Base-by-base conservation (phyloP, 2,888 invertebrate genomes). In the Leucophora obtusa region DNA sequence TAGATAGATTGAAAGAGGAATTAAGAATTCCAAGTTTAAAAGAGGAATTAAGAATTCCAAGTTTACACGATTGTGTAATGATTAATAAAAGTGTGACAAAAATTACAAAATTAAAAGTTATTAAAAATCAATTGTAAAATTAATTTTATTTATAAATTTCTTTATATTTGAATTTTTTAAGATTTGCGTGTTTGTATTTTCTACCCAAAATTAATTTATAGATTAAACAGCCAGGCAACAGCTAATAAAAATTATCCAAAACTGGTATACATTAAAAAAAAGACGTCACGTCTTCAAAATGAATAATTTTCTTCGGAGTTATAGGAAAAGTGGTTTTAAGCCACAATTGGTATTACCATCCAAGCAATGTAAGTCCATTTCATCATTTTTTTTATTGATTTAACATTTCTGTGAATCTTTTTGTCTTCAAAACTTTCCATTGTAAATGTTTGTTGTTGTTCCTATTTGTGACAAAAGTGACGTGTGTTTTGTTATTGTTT, bases 61-160 rank as follows among this genome's bases (percentile, higher is more conserved):
- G 56, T 76, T 65, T 58, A 47, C 35, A 58, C 43, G 54, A 74
- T 81, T 81, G 81, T 81, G 81, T 81, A 81, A 81, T 80, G 71
- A 70, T 53, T 50, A 33, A 60, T 62, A 56, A 21, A 73, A 35
- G 54, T 51, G 54, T 60, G 38, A 69, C 62, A 1, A 21, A 21
- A 51, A 56, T 10, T 15, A 43, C n/a, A n/a, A 66, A 43, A 15
- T 24, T n/a, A 6, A 28, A 28, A 28, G 6, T 18, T 21, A 14
- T 9, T 17, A 60, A 9, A 38, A 38, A 38, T 38, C 10, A 3
- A 38, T 38, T 38, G 10, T 38, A 14, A 10, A 38, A 38, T 38
- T 3, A 38, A 1, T n/a, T 47, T 47, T 47, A n/a, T 47, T n/a
- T 14, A 47, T n/a, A n/a, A 14, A 14, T 43, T 47, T 47, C 3